These are phyloP conservation scores for Ricordea florida DNA, from an alignment of 92 coral and sea anemone species.

Conservation along the genomic window DNA sequence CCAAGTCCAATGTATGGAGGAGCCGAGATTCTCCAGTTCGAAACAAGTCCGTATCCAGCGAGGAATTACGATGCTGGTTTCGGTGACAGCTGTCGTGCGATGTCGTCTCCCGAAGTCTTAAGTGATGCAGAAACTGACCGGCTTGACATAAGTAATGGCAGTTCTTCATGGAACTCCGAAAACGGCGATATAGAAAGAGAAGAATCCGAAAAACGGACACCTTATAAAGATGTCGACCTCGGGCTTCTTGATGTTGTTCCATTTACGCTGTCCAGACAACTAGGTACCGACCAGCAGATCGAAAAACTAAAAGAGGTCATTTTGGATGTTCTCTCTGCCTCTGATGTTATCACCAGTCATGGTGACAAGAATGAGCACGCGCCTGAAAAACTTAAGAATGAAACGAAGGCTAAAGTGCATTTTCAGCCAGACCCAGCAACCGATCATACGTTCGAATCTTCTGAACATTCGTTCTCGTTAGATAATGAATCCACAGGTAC, in stretches of 20 bases:
- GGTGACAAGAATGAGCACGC: conserved; percentile 51
- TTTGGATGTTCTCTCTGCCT: conserved; percentile 68
- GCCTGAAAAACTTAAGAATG: not conserved
- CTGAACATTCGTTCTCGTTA: not conserved
- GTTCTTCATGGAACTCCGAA: conserved; percentile 61
- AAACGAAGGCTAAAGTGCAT: conserved; percentile 2
- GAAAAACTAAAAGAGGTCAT: conserved; percentile 73
- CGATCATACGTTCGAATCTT: not conserved
- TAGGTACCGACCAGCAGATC: conserved; percentile 53
- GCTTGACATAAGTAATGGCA: conserved; percentile 76
- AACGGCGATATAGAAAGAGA: conserved; percentile 40
- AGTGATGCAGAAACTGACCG: conserved; percentile 76
- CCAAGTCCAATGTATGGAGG: conserved; percentile 62
- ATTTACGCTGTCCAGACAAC: conserved; percentile 48
- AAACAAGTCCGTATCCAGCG: conserved; percentile 74
- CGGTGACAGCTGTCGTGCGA: not conserved
- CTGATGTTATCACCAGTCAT: conserved; percentile 41
- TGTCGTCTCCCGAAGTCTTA: conserved; percentile 32
- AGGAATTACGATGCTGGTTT: conserved; percentile 56
- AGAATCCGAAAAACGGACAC: conserved; percentile 12
- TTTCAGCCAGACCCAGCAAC: not conserved
- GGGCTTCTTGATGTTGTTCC: conserved; percentile 63
- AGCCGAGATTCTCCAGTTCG: conserved; percentile 73
- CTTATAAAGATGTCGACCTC: conserved; percentile 54
- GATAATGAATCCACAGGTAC: conserved; percentile 6